Conservation (phyloP, 2,888 invertebrate species). For the Clistopyga incitator region DNA sequence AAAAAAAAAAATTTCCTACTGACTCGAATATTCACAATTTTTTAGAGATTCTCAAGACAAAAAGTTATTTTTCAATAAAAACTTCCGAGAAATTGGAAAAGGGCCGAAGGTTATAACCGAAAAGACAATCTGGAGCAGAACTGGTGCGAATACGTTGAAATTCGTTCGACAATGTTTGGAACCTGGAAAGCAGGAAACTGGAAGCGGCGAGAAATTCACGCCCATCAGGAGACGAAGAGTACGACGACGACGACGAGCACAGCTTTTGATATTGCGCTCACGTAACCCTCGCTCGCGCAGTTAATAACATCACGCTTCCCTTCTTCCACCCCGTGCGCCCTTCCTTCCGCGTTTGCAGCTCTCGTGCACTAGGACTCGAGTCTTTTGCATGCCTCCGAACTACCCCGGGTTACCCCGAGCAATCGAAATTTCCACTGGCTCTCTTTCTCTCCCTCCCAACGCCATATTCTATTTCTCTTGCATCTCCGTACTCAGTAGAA, state of each 20-base stretch:
- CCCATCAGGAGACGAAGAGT: constrained; percentile 39
- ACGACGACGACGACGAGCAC: constrained; percentile 40
- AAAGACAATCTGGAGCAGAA: constrained; percentile 19
- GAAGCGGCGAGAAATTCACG: constrained; percentile 48
- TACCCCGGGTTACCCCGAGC: constrained; percentile 30
- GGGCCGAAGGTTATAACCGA: neutral
- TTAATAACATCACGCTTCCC: constrained; percentile 77
- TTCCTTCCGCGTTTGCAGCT: constrained; percentile 10
- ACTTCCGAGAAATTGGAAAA: neutral
- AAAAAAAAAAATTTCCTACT: too few species aligned
- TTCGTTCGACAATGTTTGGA: constrained; percentile 53
- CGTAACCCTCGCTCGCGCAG: constrained; percentile 72
- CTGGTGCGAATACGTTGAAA: constrained; percentile 41
- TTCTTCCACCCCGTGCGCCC: constrained; percentile 23
- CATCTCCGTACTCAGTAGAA: constrained; percentile 28
- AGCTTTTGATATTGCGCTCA: constrained; percentile 71
- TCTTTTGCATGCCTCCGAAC: constrained; percentile 67
- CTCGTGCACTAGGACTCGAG: constrained; percentile 25
- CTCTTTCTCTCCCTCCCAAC: constrained; percentile 15
- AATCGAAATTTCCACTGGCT: constrained; percentile 42
- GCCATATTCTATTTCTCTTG: constrained; percentile 15
- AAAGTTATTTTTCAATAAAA: neutral
- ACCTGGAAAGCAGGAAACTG: constrained; percentile 36
- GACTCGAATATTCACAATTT: too few species aligned
- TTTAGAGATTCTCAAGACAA: too few species aligned